phyloP scores from a whole-genome alignment of 2,888 invertebrate genomes.

The Pandemis cinnamomeana region DNA sequence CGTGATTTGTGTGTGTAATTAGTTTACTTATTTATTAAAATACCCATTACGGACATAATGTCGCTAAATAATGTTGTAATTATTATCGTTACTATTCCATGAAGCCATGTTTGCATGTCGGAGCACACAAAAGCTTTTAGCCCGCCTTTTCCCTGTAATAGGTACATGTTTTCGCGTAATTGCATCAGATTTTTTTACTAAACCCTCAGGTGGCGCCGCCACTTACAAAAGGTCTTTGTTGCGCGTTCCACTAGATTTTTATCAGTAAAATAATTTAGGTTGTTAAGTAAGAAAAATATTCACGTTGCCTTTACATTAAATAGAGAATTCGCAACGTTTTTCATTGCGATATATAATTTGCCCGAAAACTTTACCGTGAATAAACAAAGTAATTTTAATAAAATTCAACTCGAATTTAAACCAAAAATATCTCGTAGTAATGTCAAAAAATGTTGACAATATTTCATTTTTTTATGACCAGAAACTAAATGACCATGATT shows the following conservation, averaged over 20 bases:
- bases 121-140: slow-evolving; percentile 13
- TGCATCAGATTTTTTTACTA: slow-evolving; percentile 18
- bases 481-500: too few relatives aligned
- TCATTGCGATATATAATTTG: too few relatives aligned
- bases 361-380: too few relatives aligned
- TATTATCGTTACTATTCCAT: not conserved
- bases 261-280: slow-evolving; percentile 10
- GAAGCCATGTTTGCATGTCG: slow-evolving; percentile 17
- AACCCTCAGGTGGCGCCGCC: slow-evolving; percentile 10
- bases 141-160: slow-evolving; percentile 29
- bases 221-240: slow-evolving; percentile 10
- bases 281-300: not conserved
- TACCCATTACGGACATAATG: not conserved
- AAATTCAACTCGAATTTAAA: too few relatives aligned
- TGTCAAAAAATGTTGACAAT: too few relatives aligned
- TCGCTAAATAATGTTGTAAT: not conserved
- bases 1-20: too few relatives aligned
- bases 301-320: too few relatives aligned
- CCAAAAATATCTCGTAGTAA: too few relatives aligned
- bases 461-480: too few relatives aligned
- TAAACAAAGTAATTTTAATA: too few relatives aligned
- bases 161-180: slow-evolving; percentile 31
- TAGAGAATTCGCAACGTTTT: too few relatives aligned
- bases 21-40: too few relatives aligned
- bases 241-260: slow-evolving; percentile 8